Evolutionary conservation across 2,113 vertebrate species (phyloP), one percentile per base, ranked within the genome.

Genomic region (Phainopepla nitens): DNA sequence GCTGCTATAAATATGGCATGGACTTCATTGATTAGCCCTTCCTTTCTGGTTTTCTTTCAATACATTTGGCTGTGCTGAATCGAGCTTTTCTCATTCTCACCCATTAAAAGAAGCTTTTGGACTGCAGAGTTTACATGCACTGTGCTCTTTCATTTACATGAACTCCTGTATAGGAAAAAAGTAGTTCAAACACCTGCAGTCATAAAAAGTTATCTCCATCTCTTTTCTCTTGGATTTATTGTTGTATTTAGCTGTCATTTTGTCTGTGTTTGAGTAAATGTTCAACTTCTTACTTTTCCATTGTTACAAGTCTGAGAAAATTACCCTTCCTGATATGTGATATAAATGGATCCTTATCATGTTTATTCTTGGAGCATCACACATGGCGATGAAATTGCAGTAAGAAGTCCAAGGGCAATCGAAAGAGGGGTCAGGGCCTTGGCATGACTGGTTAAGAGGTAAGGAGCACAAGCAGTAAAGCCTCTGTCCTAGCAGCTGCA

Each of bases 331-430:
- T 91, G 62, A 72, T 84, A 44, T 10, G 7, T 94, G 49, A 42
- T 90, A 79, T 78, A 86, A 94, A 71, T 69, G 62, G 56, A 28
- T 90, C 77, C 42, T 81, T 96, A 88, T 91, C 90, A 36, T 42
- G 93, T 96, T 95, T 89, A 36, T 87, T 97, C 28, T 83, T 90
- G 92, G 75, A 96, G 5, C 73, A 80, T 82, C 79, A 31, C 4
- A 1, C 71, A 77, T 95, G 51, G 23, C 3, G 5, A 23, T 23
- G 28, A 54, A 69, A 50, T 36, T 39, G 21, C 27, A 33, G 5
- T 27, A 14, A 45, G 33, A 64, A 56, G 36, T 70, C 54, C 18
- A 41, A 60, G 45, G 61, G 21, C 35, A 50, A 39, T 54, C n/a
- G 27, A 58, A n/a, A 49, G 27, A 65, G 27, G 15, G 39, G 27